Base-by-base conservation (phyloP, 2,113 vertebrate species). In the Pao palembangensis region DNA sequence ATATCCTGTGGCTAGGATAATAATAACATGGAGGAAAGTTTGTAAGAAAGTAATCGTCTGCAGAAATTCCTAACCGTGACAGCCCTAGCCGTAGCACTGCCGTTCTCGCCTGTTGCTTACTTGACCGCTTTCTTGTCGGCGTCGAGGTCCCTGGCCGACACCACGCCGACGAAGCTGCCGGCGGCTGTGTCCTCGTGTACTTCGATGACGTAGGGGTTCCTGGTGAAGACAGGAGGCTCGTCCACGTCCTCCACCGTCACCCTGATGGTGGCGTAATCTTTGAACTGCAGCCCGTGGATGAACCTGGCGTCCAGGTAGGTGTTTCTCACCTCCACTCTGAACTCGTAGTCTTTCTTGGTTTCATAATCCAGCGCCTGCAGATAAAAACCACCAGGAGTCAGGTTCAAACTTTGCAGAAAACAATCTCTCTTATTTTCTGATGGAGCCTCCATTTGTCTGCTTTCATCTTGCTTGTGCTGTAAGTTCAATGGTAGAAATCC, bases 361-460 rank as follows among this genome's bases (percentile, higher is more conserved):
- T 99, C 97, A 79, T 94, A 98, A 92, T 99, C 96, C 89, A 99
- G 88, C 20, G 80, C 88, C 96, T 98, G 80, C 66, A 85, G 55
- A 71, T 49, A 51, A 79, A 72, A 80, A 69, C 69, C 61, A 57
- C 31, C 63, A 73, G 43, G 67, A 61, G 62, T 77, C 44, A 74
- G 75, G 73, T 67, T 61, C 49, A 67, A 69, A 68, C 43, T 42
- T 61, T 59, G 70, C 63, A 52, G 51, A 48, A 51, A 66, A 66
- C 58, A 69, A 50, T 31, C 59, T 38, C 42, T 66, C 69, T 66
- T 43, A 47, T 47, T 47, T 47, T 47, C 44, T 17, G 44, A 47
- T 47, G n/a, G 44, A 8, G 62, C 46, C 76, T 80, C 76, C 61
- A 74, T 82, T 84, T 79, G 70, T 80, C 73, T 62, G 63, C 73